Conservation (phyloP, 2,113 vertebrate genomes). For the Platycercus adscitus region DNA sequence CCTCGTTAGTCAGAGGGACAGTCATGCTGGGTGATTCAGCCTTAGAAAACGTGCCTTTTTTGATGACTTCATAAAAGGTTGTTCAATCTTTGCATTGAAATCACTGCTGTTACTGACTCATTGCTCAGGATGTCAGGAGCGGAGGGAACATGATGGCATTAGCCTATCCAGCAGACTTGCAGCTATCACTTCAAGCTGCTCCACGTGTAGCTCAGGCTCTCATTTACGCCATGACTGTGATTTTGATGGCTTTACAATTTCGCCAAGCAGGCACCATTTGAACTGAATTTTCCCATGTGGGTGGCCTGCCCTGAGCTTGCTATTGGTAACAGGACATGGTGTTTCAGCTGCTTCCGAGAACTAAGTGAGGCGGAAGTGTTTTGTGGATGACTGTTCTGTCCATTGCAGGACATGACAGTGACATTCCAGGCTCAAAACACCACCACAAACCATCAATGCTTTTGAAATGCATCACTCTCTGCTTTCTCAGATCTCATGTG, state of each 20-base stretch:
- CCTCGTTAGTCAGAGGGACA: constrained; percentile 33
- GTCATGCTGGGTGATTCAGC: constrained; percentile 30
- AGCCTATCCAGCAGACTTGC: neutral
- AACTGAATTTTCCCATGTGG: neutral
- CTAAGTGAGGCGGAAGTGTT: neutral
- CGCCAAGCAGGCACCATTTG: neutral
- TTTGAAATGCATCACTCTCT: neutral
- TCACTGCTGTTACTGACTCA: neutral
- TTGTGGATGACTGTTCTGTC: neutral
- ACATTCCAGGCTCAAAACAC: neutral
- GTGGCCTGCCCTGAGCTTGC: neutral
- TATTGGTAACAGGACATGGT: neutral
- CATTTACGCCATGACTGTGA: neutral
- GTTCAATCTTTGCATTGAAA: neutral
- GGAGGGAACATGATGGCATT: neutral
- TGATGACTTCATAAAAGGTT: neutral
- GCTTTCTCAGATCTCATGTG: neutral
- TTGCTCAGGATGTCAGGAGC: neutral
- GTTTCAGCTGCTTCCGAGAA: neutral
- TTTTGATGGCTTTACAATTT: neutral
- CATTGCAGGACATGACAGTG: accelerated
- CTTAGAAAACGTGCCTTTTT: neutral
- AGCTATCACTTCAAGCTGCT: neutral
- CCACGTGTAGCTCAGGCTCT: neutral
- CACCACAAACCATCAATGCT: neutral